A percentile compares a stretch with the other conserved stretches of the same genome.
phyloP scores from a whole-genome alignment of 2,888 invertebrate species.

The Lissocephala sabroskyi region DNA sequence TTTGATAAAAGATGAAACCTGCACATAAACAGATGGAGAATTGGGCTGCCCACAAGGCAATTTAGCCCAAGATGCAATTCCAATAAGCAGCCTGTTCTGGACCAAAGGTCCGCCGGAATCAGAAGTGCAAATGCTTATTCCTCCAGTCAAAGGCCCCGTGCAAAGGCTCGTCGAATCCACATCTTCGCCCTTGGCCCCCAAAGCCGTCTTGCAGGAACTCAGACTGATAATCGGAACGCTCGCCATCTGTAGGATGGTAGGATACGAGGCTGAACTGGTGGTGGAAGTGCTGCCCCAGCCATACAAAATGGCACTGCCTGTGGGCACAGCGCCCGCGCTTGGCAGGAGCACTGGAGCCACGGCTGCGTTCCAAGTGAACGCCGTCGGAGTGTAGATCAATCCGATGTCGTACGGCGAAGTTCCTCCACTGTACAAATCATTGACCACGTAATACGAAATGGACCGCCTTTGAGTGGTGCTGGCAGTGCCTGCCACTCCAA shows the following conservation, averaged over 20 bases:
- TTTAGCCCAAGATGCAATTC: conserved; percentile 74
- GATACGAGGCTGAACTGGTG: conserved; percentile 46
- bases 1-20: conserved; percentile 72
- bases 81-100: conserved; percentile 63
- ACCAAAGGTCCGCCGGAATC: conserved; percentile 70
- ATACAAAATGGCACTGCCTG: conserved; percentile 58
- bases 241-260: conserved; percentile 58
- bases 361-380: conserved; percentile 58
- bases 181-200: conserved; percentile 48
- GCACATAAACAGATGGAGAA: conserved; percentile 73
- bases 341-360: conserved; percentile 58
- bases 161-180: conserved; percentile 64
- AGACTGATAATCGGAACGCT: conserved; percentile 56
- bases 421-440: conserved; percentile 65
- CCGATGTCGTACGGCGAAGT: conserved; percentile 68
- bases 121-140: conserved; percentile 62
- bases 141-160: conserved; percentile 66
- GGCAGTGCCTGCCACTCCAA: conserved; percentile 51
- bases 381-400: conserved; percentile 56
- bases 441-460: conserved; percentile 52
- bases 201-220: conserved; percentile 43
- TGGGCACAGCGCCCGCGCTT: conserved; percentile 31
- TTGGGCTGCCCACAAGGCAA: conserved; percentile 71
- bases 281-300: conserved; percentile 70
- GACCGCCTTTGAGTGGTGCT: conserved; percentile 53